Base-by-base conservation (phyloP, 2,797 vertebrate species). In the Meda fulgida region DNA sequence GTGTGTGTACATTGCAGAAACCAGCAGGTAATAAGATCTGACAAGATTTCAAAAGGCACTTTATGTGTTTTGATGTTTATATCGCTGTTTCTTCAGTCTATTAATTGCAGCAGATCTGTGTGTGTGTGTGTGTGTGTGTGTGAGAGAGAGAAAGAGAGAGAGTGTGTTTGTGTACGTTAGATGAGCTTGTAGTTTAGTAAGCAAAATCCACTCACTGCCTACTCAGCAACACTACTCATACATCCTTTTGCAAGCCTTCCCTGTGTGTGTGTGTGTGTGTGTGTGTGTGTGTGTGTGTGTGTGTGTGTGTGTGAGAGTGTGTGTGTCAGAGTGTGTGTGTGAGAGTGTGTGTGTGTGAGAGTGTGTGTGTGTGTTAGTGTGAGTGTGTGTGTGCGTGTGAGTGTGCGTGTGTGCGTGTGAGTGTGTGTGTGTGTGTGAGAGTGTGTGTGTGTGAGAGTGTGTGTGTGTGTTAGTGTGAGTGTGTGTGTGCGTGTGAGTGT, bases 141-240 rank as follows among this genome's bases (percentile, higher is more conserved):
- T 13, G 73, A 2, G 43, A 5, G 43, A 19, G 43, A 1, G 71
- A 11, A 26, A 4, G 26, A 10, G 46, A 1, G 26, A 21, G 71
- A 3, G 23, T 8, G 40, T 9, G 78, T 34, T 29, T 51, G 26
- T 51, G 43, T 67, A 11, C 21, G 3, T 51, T 38, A 38, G 36
- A 70, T 36, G 23, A 55, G 34, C 21, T 55, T 70, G 79, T 66
- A 80, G 46, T 70, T n/a, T 53, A 34, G 65, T 69, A 80, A 69
- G 31, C 43, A 34, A 70, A 80, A 81, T 29, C 9, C 48, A 55
- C 9, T 48, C 16, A 10, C 10, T 81, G 79, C 79, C 79, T 55
- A 26, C 70, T 70, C 48, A 71, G 79, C 66, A 81, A 40, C 66
- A 58, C 34, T 40, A 40, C 34, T 19, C 18, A 23, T 70, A 69